Evolutionary conservation across 2,113 vertebrate genomes (phyloP), one percentile per base, ranked within the genome.

Genomic region (Drymodes brunneopygia): DNA sequence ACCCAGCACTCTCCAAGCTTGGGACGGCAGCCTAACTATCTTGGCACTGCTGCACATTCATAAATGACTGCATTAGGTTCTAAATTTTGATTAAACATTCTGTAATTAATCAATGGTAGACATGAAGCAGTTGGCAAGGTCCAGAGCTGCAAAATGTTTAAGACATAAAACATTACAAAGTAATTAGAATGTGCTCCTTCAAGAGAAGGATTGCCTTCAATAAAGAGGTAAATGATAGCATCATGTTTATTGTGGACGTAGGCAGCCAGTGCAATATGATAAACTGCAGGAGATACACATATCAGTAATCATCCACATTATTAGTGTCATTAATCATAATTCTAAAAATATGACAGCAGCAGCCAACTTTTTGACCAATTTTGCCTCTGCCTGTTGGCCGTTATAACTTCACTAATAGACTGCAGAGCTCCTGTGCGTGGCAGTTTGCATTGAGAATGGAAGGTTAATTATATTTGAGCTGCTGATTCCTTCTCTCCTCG

Each of bases 381-480:
- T 98, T 98, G 97, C 97, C 98, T 98, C 98, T 98, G 97, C 97
- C 97, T 97, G 96, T 98, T 97, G 97, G 98, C 97, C 98, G 98
- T 99, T 99, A 98, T 97, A 97, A 98, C 97, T 98, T 98, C 96
- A 86, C 98, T 98, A 97, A 98, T 98, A 98, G 98, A 97, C 98
- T 96, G 97, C 97, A 82, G 94, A 92, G 97, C 98, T 98, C 98
- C 98, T 97, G 95, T 98, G 98, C 61, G 97, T 98, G 98, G 98
- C 98, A 97, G 98, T 98, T 98, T 98, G 98, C 98, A 98, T 97
- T 97, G 98, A 98, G 98, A 98, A 99, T 98, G 98, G 98, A 99
- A 99, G 98, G 99, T 99, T 99, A 99, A 99, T 99, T 99, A 99
- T 99, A 98, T 99, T 98, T 98, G 98, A 98, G 98, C 98, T 98